These are phyloP conservation scores for Drosophila paranaensis DNA, from an alignment of 2,888 invertebrate species.

Conservation along the genomic window DNA sequence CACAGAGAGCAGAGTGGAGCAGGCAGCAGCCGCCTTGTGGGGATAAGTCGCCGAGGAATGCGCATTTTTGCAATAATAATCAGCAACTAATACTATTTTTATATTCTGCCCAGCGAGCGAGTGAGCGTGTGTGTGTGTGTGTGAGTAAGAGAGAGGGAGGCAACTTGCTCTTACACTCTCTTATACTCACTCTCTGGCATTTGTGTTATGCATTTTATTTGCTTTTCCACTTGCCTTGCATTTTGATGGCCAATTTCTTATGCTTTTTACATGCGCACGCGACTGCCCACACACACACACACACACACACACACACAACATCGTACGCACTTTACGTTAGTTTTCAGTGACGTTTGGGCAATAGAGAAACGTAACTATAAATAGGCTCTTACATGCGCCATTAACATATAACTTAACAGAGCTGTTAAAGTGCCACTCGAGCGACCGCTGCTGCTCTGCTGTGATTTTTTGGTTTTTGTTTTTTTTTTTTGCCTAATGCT, in stretches of 20 bases:
- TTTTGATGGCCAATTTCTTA: conserved; percentile 68
- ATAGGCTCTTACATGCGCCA: conserved; percentile 38
- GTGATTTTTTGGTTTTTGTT: conserved; percentile 21
- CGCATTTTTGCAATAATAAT: conserved; percentile 83
- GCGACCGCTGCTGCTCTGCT: conserved; percentile 25
- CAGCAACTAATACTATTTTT: conserved; percentile 82
- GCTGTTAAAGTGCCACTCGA: conserved; percentile 2
- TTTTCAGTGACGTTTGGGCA: conserved; percentile 55
- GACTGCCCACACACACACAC: conserved; percentile 16
- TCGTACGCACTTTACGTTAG: conserved; percentile 37
- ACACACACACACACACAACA: not conserved
- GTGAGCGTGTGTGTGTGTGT: conserved; percentile 16
- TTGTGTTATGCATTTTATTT: conserved; percentile 58
- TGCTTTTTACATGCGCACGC: conserved; percentile 51
- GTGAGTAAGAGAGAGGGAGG: conserved; percentile 7
- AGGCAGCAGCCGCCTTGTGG: conserved; percentile 62
- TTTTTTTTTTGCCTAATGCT: conserved; percentile 32
- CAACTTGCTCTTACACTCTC: conserved; percentile 24
- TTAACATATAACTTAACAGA: conserved; percentile 57
- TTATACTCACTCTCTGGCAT: conserved; percentile 22
- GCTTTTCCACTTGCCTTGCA: conserved; percentile 59
- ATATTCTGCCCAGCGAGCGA: conserved; percentile 68
- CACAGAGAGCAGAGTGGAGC: conserved; percentile 56
- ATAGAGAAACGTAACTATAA: conserved; percentile 61
- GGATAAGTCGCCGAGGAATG: conserved; percentile 76